Evolutionary conservation across 2,113 vertebrate genomes (phyloP).

Genomic region (Cnemophilus loriae): DNA sequence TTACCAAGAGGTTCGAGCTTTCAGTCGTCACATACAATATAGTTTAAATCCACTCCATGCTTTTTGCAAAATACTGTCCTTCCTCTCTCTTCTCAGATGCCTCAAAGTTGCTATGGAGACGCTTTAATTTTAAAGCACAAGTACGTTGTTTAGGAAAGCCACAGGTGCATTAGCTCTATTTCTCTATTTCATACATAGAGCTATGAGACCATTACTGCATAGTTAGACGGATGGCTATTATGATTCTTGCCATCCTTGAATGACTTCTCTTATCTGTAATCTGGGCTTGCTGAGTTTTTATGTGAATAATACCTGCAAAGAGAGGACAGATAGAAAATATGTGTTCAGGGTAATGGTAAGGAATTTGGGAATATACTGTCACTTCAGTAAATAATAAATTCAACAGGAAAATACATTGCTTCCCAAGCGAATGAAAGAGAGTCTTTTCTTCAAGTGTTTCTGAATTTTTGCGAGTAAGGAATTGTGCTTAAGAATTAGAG

Average conservation of each 20-base stretch:
- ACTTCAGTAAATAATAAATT: background rate
- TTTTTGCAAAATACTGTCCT: background rate
- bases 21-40: background rate
- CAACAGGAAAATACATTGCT: background rate
- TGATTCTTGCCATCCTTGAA: background rate
- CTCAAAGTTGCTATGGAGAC: background rate
- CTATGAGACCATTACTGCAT: background rate
- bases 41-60: background rate
- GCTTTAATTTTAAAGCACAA: conserved; percentile 1
- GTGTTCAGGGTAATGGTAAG: background rate
- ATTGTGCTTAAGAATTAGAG: background rate
- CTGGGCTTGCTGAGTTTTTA: background rate
- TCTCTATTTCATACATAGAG: background rate
- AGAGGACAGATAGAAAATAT: background rate
- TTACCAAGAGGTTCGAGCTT: background rate
- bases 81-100: background rate
- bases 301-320: background rate
- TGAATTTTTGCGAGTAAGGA: background rate
- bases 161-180: background rate
- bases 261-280: background rate
- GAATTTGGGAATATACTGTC: background rate
- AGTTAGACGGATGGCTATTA: background rate
- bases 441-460: background rate
- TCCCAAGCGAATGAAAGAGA: background rate
- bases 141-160: background rate